Evolutionary conservation across 2,888 invertebrate species (phyloP).

Genomic region (Mythimna albipuncta): DNA sequence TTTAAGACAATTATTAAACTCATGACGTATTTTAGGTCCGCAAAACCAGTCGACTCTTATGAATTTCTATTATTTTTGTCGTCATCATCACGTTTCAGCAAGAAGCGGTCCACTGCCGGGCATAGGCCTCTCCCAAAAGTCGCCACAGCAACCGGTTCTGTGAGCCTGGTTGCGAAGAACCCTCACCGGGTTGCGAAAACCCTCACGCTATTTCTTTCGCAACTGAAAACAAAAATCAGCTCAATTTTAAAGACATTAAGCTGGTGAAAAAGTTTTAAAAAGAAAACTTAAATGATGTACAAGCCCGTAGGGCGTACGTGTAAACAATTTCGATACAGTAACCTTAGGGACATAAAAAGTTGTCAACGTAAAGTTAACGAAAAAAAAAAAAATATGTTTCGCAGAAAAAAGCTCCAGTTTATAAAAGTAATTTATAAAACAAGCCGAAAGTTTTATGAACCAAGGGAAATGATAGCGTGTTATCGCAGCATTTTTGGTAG

Average conservation of each 20-base stretch:
- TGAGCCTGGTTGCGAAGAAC: too few species aligned
- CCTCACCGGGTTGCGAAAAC: too few species aligned
- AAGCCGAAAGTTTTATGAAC: conserved; percentile 22
- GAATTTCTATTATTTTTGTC: neutral
- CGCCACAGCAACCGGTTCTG: too few species aligned
- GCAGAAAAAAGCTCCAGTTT: conserved; percentile 7
- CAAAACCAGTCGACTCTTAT: neutral
- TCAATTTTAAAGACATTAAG: neutral
- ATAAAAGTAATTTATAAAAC: conserved; percentile 20
- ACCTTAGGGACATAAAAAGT: conserved; percentile 31
- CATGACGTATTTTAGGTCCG: too few species aligned
- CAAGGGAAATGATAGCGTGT: conserved; percentile 6
- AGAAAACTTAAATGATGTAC: neutral
- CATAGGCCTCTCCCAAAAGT: too few species aligned
- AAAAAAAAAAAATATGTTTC: conserved; percentile 26
- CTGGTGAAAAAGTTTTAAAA: neutral
- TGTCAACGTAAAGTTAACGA: conserved; percentile 23
- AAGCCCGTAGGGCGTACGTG: neutral
- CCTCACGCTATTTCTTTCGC: neutral
- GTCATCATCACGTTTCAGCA: too few species aligned
- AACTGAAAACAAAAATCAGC: neutral
- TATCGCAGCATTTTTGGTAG: conserved; percentile 19
- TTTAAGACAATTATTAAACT: too few species aligned
- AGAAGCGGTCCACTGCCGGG: too few species aligned
- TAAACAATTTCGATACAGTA: conserved; percentile 15